Conservation (phyloP, 2,797 vertebrate species). For the Xerus rutilus region DNA sequence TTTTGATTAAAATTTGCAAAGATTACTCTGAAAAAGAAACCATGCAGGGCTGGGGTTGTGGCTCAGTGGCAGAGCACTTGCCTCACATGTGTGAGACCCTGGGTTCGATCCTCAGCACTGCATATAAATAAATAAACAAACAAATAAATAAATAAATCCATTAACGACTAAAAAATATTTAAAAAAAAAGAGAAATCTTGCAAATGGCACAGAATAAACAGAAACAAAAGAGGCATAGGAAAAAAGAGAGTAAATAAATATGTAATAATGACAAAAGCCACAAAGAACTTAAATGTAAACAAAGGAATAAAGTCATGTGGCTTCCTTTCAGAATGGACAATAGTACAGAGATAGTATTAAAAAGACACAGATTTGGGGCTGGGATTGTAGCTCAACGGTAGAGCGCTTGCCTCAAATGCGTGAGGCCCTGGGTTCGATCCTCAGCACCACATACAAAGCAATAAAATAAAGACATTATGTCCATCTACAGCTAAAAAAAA, state of each 20-base stretch:
- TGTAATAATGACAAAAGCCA: background rate
- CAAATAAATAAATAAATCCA: too few relatives aligned
- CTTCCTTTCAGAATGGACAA: background rate
- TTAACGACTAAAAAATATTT: too few relatives aligned
- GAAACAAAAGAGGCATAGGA: background rate
- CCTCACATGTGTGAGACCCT: too few relatives aligned
- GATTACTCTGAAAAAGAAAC: background rate
- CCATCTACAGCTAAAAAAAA: too few relatives aligned
- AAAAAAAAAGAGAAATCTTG: background rate
- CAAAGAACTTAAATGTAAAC: background rate
- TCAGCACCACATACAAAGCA: too few relatives aligned
- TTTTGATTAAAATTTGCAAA: background rate
- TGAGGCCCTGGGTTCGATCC: too few relatives aligned
- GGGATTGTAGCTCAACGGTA: too few relatives aligned
- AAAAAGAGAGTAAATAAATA: background rate
- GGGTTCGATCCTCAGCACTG: too few relatives aligned
- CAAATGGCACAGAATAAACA: slow-evolving; percentile 14
- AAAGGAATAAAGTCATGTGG: background rate
- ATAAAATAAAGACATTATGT: too few relatives aligned
- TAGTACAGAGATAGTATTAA: background rate
- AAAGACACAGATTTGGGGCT: background rate
- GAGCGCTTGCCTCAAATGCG: too few relatives aligned
- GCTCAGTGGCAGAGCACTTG: too few relatives aligned
- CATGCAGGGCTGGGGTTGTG: background rate
- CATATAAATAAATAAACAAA: too few relatives aligned